A percentile compares a stretch with the other conserved stretches of the same genome.
phyloP scores from a whole-genome alignment of 2,113 vertebrate species.

The Sialia sialis region DNA sequence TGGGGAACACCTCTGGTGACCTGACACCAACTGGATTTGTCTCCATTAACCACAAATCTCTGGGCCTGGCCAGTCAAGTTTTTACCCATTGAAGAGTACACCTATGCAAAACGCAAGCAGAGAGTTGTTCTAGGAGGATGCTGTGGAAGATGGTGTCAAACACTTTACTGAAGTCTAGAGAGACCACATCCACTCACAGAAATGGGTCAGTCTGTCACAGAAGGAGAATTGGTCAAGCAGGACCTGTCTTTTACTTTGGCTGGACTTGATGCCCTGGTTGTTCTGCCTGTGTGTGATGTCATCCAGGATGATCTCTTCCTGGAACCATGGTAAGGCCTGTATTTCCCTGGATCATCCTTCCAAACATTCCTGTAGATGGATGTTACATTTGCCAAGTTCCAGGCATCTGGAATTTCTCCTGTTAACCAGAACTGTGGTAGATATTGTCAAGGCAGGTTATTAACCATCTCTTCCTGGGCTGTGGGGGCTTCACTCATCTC shows the following conservation, averaged over 20 bases:
- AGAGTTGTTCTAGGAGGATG: neutral
- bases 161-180: neutral
- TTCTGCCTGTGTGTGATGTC: neutral
- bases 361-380: neutral
- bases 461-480: neutral
- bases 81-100: neutral
- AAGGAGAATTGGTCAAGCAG: neutral
- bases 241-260: neutral
- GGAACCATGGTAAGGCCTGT: neutral
- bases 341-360: neutral
- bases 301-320: neutral
- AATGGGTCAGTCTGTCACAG: neutral
- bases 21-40: neutral
- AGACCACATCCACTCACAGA: neutral
- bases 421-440: neutral
- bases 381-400: neutral
- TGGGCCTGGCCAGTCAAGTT: neutral
- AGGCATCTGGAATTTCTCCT: neutral
- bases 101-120: neutral
- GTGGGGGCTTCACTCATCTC: neutral
- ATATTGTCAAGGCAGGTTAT: neutral
- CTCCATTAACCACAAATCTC: neutral
- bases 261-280: neutral
- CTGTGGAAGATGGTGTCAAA: neutral
- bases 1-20: neutral